Evolutionary conservation across 2,113 vertebrate species (phyloP), one percentile per base, ranked within the genome.

Genomic region (Hydrochoerus hydrochaeris): DNA sequence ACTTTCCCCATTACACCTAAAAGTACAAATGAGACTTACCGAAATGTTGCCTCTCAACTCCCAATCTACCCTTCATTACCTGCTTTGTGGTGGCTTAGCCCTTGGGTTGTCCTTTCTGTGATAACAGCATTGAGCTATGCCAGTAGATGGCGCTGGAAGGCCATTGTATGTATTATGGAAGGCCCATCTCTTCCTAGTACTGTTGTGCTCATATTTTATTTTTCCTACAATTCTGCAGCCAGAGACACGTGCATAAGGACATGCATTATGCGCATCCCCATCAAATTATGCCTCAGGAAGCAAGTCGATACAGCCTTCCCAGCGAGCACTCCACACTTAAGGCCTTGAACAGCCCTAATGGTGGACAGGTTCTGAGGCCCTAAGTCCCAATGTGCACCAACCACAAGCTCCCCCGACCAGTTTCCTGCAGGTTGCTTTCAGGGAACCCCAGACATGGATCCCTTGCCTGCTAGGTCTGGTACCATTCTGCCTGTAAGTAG

Each of bases 61-160:
- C 71, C 54, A 30, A 28, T 30, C 38, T 28, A 49, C 41, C 78
- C 41, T 24, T 65, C 84, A 13, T n/a, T 24, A 49, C 85, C 83
- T 92, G 62, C 71, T 94, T 41, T 11, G 41, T 30, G 32, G 87
- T 32, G 19, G n/a, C n/a, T 38, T 1, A 7, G 57, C 57, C 20
- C 30, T 12, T 65, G 58, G 19, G 17, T 57, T 95, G 57, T 80
- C 54, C 75, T 78, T 90, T 52, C 73, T 7, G 16, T 57, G 58
- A 88, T 52, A 81, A 60, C 84, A 57, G 4, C 30, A 4, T 22
- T 30, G 24, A 46, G 3, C 14, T 92, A 12, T 38, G 83, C 77
- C 96, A 75, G 84, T 94, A 96, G 97, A 57, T 94, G 96, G 94
- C 10, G 32, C 77, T 78, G 17, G 71, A 80, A 71, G 44, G 73